phyloP scores from a whole-genome alignment of 2,888 invertebrate genomes.

The Vanessa cardui region DNA sequence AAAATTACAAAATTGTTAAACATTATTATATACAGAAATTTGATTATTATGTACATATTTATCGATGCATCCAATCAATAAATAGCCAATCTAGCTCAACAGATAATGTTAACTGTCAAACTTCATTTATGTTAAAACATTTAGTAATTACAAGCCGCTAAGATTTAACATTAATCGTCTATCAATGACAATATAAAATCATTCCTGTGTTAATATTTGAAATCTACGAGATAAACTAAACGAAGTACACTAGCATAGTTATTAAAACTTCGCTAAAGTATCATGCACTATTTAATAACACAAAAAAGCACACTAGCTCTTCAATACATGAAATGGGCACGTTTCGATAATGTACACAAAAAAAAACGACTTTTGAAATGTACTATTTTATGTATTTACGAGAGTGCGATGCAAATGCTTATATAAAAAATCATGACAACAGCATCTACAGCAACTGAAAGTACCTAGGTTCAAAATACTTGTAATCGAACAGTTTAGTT shows the following conservation, averaged over 20 bases:
- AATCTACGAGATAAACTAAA: neutral
- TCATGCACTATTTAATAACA: conserved; percentile 22
- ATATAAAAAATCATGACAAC: conserved; percentile 29
- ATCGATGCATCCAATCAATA: too few relatives aligned
- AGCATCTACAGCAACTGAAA: conserved; percentile 75
- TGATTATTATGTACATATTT: too few relatives aligned
- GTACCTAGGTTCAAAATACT: conserved; percentile 87
- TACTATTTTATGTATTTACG: neutral
- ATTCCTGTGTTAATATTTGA: neutral
- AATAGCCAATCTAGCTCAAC: too few relatives aligned
- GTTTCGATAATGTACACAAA: neutral
- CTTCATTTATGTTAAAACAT: too few relatives aligned
- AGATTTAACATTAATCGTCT: too few relatives aligned
- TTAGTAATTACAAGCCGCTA: too few relatives aligned
- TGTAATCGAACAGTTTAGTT: conserved; percentile 82
- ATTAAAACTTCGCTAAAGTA: neutral
- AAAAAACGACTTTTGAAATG: too few relatives aligned
- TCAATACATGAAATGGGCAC: neutral
- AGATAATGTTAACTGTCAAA: too few relatives aligned
- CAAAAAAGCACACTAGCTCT: conserved; percentile 34
- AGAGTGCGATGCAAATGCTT: conserved; percentile 27
- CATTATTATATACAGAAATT: too few relatives aligned
- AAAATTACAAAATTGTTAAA: too few relatives aligned
- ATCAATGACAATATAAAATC: neutral
- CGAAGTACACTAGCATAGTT: neutral